Percentiles rank a stretch among this genome's conserved stretches.
These are phyloP conservation scores for Hiodon alosoides DNA, from an alignment of 2,113 vertebrate species.

Conservation along the genomic window DNA sequence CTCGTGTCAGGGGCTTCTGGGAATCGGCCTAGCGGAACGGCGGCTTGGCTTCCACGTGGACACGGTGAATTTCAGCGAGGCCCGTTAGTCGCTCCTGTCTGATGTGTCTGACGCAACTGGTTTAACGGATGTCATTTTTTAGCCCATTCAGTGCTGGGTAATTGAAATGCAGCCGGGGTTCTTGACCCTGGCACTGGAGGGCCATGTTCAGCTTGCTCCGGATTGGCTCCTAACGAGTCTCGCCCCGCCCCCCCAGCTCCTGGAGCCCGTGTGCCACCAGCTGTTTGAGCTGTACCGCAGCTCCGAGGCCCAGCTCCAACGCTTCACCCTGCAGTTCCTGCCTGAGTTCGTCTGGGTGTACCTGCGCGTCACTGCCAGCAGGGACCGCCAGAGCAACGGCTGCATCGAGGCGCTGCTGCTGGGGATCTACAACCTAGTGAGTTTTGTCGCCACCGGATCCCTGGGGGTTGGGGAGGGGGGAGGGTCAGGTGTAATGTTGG, in stretches of 20 bases:
- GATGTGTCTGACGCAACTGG: too few species aligned
- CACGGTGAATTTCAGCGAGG: too few species aligned
- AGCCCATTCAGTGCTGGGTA: too few species aligned
- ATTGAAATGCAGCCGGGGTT: too few species aligned
- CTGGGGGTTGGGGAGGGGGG: neutral
- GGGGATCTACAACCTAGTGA: constrained; percentile 95
- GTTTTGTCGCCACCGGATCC: constrained; percentile 31
- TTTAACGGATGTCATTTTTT: too few species aligned
- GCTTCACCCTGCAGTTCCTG: constrained; percentile 92
- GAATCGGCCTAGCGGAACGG: too few species aligned
- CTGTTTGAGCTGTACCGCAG: constrained; percentile 94
- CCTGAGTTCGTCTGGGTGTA: constrained; percentile 96
- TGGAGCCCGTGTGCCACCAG: constrained; percentile 97
- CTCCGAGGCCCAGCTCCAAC: constrained; percentile 83
- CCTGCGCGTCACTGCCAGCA: constrained; percentile 82
- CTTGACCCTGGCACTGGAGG: too few species aligned
- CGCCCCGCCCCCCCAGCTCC: constrained; percentile 61
- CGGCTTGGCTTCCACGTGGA: too few species aligned
- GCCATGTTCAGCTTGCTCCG: neutral
- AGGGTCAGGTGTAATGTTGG: neutral
- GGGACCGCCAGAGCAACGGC: constrained; percentile 90
- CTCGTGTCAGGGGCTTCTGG: too few species aligned
- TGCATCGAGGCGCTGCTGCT: constrained; percentile 93
- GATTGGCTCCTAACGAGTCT: neutral
- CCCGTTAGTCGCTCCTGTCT: too few species aligned